Evolutionary conservation across 2,113 vertebrate species (phyloP).

Genomic region (Apodemus sylvaticus): DNA sequence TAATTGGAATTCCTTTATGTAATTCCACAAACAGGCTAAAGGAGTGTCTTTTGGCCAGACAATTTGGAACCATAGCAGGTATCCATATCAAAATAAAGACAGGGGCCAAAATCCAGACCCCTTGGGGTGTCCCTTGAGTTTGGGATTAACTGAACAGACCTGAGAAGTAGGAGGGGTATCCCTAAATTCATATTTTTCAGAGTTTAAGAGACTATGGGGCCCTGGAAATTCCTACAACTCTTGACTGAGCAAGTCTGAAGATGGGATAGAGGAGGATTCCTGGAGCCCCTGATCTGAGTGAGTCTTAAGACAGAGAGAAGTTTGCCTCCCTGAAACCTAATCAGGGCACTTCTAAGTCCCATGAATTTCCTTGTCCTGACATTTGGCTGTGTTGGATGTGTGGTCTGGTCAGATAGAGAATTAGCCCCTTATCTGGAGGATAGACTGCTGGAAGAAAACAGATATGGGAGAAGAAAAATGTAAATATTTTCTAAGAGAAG

Average conservation of each 20-base stretch:
- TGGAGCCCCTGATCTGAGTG: not conserved
- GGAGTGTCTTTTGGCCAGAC: not conserved
- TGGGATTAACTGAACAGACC: not conserved
- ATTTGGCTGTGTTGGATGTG: not conserved
- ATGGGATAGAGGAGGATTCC: not conserved
- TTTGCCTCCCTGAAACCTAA: not conserved
- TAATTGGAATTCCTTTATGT: not conserved
- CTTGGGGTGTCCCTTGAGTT: not conserved
- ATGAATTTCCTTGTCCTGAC: not conserved
- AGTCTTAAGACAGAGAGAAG: not conserved
- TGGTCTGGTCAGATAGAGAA: not conserved
- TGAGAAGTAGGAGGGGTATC: not conserved
- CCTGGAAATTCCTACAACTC: not conserved
- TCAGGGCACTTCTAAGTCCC: not conserved
- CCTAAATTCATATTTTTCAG: not conserved
- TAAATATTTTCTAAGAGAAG: not conserved
- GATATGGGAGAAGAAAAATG: not conserved
- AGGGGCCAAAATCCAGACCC: not conserved
- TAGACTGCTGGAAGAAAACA: not conserved
- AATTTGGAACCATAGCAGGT: not conserved
- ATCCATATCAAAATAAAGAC: not conserved
- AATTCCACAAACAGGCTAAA: not conserved
- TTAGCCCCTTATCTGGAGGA: not conserved
- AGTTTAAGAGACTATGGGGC: not conserved
- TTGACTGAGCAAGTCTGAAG: not conserved